phyloP scores from a whole-genome alignment of 2,888 invertebrate genomes.

The Drosophila tripunctata region DNA sequence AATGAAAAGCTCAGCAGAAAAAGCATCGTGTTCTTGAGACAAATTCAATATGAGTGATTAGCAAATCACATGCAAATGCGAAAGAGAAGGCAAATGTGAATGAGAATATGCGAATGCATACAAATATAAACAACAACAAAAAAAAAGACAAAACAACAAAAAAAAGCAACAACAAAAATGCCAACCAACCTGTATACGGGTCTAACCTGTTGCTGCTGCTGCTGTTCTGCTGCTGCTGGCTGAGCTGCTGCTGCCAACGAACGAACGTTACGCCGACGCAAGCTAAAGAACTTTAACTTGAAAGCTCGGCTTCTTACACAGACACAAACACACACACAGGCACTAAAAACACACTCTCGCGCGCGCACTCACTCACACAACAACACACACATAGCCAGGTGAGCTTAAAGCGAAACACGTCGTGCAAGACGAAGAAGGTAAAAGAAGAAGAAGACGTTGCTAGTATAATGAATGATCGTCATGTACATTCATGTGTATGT shows the following conservation, averaged over 20 bases:
- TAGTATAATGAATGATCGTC: conserved; percentile 68
- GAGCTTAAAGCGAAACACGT: conserved; percentile 66
- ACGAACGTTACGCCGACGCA: conserved; percentile 59
- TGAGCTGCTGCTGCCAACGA: conserved; percentile 50
- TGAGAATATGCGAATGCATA: conserved; percentile 37
- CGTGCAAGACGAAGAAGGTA: conserved; percentile 55
- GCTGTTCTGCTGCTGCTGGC: too few relatives aligned
- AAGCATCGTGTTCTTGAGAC: neutral
- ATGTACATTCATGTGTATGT: conserved; percentile 31
- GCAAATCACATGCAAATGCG: conserved; percentile 43
- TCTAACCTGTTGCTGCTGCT: conserved; percentile 66
- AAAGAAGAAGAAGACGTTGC: conserved; percentile 46
- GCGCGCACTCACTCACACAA: conserved; percentile 15
- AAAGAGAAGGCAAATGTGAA: neutral
- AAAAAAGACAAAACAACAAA: conserved; percentile 32
- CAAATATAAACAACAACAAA: conserved; percentile 52
- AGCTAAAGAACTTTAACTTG: conserved; percentile 70
- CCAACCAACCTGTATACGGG: conserved; percentile 73
- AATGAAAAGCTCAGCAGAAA: conserved; percentile 12
- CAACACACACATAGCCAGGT: conserved; percentile 51
- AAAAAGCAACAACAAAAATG: conserved; percentile 31
- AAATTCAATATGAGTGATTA: conserved; percentile 36
- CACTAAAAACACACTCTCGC: conserved; percentile 20
- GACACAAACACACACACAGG: conserved; percentile 4
- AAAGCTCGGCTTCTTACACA: conserved; percentile 55